Conservation (phyloP, 1,140 invertebrate species). For the Drosophila guanche region DNA sequence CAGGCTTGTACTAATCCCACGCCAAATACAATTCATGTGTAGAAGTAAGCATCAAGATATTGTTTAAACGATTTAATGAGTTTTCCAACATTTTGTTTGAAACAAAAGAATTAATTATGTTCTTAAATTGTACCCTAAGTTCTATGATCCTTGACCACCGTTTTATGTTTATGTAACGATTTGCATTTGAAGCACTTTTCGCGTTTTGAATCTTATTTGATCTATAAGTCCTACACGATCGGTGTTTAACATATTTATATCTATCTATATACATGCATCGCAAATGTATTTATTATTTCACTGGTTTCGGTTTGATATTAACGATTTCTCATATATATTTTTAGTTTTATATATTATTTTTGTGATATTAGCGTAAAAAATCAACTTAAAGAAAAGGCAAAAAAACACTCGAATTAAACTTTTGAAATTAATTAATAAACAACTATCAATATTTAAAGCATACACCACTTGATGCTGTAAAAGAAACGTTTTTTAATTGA, state of each 20-base stretch:
- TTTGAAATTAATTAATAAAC: constrained; percentile 79
- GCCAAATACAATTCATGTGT: constrained; percentile 44
- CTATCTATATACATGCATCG: constrained; percentile 27
- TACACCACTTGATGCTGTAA: background rate
- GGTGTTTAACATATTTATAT: constrained; percentile 44
- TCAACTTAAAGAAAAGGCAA: constrained; percentile 66
- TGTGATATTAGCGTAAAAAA: constrained; percentile 80
- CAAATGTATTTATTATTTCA: constrained; percentile 46
- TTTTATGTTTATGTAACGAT: constrained; percentile 47
- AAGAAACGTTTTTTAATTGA: background rate
- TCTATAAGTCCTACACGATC: constrained; percentile 24
- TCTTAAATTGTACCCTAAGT: constrained; percentile 36
- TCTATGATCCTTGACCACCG: constrained; percentile 43
- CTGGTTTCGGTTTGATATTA: constrained; percentile 74
- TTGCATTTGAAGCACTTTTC: constrained; percentile 37
- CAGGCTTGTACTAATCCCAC: constrained; percentile 17
- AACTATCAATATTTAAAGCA: constrained; percentile 58
- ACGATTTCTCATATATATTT: constrained; percentile 42
- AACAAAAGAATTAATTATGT: constrained; percentile 30
- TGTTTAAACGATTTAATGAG: constrained; percentile 41
- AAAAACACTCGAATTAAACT: constrained; percentile 75
- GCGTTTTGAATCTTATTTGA: constrained; percentile 30
- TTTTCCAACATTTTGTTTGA: constrained; percentile 48
- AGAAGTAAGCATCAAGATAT: constrained; percentile 54
- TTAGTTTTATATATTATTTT: constrained; percentile 81